phyloP scores from a whole-genome alignment of 2,888 invertebrate species.

The Drosophila nr. perissopoda region DNA sequence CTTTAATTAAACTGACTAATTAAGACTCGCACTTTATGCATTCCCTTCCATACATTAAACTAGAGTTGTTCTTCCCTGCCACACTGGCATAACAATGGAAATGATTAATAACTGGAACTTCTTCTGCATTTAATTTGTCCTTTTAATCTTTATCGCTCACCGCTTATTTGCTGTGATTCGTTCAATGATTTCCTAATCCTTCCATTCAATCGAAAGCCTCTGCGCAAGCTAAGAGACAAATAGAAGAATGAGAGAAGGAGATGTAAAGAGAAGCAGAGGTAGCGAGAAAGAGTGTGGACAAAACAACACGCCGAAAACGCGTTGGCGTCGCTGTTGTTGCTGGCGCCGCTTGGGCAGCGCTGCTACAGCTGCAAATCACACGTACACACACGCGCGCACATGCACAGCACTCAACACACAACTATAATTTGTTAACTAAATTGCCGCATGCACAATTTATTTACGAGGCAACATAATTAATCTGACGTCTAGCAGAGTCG shows the following conservation, averaged over 20 bases:
- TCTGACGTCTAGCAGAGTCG: constrained; percentile 40
- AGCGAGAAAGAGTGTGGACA: background rate
- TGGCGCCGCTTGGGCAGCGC: constrained; percentile 57
- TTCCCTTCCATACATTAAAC: no score
- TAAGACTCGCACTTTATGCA: background rate
- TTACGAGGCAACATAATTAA: constrained; percentile 68
- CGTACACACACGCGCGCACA: constrained; percentile 1
- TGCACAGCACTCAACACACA: constrained; percentile 19
- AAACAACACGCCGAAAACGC: constrained; percentile 31
- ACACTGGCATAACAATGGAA: background rate
- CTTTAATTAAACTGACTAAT: background rate
- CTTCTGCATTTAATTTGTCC: background rate
- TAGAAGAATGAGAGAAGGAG: background rate
- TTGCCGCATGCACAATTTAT: constrained; percentile 67
- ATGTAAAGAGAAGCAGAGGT: background rate
- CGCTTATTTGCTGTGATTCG: constrained; percentile 14
- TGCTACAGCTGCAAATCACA: constrained; percentile 9
- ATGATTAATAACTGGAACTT: background rate
- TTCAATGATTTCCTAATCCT: constrained; percentile 26
- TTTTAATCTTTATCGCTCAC: background rate
- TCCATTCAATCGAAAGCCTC: constrained; percentile 3
- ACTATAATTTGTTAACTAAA: constrained; percentile 66
- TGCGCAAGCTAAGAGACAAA: constrained; percentile 2
- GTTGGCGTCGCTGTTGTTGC: constrained; percentile 44
- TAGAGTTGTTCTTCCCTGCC: background rate